These are phyloP conservation scores for Diadromus collaris DNA, from an alignment of 2,888 invertebrate species.

Conservation along the genomic window DNA sequence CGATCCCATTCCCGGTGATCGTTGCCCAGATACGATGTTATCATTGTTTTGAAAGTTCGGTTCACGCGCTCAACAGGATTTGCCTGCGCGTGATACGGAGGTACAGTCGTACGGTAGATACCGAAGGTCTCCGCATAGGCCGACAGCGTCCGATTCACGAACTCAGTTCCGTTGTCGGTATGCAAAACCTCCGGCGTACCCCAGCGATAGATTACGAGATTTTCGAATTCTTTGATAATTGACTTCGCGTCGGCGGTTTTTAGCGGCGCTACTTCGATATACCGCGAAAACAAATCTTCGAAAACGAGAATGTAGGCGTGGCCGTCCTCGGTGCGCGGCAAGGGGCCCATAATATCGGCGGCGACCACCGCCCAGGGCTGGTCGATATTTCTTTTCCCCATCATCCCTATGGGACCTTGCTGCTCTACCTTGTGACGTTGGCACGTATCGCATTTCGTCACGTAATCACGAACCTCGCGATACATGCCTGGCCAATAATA, in stretches of 20 bases:
- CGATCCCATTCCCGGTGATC: constrained; percentile 62
- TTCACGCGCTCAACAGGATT: constrained; percentile 26
- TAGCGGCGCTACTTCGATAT: constrained; percentile 53
- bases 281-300: constrained; percentile 64
- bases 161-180: constrained; percentile 64
- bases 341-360: constrained; percentile 65
- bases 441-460: constrained; percentile 62
- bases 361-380: constrained; percentile 58
- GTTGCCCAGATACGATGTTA: constrained; percentile 37
- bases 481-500: constrained; percentile 65
- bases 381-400: constrained; percentile 43
- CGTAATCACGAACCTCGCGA: constrained; percentile 57
- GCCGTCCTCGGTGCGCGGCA: constrained; percentile 54
- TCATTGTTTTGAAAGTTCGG: constrained; percentile 23
- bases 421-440: constrained; percentile 57
- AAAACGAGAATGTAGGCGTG: constrained; percentile 55
- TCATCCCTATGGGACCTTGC: constrained; percentile 45
- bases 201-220: constrained; percentile 20
- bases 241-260: constrained; percentile 49
- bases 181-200: constrained; percentile 43
- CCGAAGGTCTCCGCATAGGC: constrained; percentile 22
- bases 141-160: constrained; percentile 31
- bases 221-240: constrained; percentile 20
- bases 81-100: constrained; percentile 24
- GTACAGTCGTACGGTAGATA: constrained; percentile 14